Evolutionary conservation across 2,797 vertebrate genomes (phyloP).

Genomic region (Hozukius guyotensis): DNA sequence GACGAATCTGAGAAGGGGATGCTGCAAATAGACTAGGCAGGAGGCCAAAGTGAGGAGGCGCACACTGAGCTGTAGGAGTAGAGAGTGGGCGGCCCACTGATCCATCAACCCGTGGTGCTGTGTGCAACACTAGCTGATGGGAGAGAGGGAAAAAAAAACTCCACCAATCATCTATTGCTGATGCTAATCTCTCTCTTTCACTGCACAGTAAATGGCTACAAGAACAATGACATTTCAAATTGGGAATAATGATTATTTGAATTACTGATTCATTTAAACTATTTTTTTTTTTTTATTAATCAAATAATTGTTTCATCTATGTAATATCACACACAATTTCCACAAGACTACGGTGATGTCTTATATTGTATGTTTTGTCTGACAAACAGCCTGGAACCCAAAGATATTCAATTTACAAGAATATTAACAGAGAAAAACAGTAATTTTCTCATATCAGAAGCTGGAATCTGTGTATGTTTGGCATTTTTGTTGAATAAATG

Average conservation of each 20-base stretch:
- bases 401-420: neutral
- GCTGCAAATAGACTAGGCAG: constrained; percentile 78
- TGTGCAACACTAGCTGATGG: constrained; percentile 65
- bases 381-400: neutral
- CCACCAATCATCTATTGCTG: constrained; percentile 26
- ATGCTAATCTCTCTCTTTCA: constrained; percentile 24
- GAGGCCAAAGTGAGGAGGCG: constrained; percentile 74
- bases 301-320: neutral
- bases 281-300: neutral
- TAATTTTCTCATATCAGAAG: neutral
- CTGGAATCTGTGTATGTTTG: neutral
- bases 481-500: neutral
- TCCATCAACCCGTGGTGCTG: constrained; percentile 73
- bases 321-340: neutral
- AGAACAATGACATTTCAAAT: neutral
- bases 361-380: neutral
- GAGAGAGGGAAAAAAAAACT: constrained; percentile 23
- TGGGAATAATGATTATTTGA: neutral
- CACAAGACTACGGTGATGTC: neutral
- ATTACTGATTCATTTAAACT: neutral
- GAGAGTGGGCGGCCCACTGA: constrained; percentile 71
- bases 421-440: neutral
- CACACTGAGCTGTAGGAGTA: constrained; percentile 68
- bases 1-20: constrained; percentile 72
- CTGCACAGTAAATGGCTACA: constrained; percentile 2